Conservation (phyloP, 2,888 invertebrate species). For the Apoda limacodes region DNA sequence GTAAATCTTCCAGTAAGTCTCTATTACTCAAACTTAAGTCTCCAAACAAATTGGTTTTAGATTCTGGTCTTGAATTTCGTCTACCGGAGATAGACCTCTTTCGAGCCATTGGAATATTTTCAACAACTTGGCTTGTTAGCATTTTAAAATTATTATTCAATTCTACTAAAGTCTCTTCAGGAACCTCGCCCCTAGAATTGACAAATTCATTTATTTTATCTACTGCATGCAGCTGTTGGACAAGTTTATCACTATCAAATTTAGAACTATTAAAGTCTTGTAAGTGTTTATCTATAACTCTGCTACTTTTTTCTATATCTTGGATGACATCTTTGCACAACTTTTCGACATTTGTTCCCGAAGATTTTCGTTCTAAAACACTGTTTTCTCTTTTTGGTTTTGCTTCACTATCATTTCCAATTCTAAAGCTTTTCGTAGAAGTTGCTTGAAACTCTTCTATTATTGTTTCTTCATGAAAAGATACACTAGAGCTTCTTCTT, state of each 20-base stretch:
- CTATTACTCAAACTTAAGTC: slow-evolving; percentile 52
- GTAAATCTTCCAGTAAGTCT: slow-evolving; percentile 49
- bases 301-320: slow-evolving; percentile 53
- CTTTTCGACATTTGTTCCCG: slow-evolving; percentile 45
- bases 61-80: slow-evolving; percentile 29
- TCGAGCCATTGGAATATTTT: slow-evolving; percentile 27
- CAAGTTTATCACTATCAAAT: slow-evolving; percentile 57
- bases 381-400: slow-evolving; percentile 33
- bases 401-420: slow-evolving; percentile 25
- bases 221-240: slow-evolving; percentile 59
- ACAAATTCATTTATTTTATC: slow-evolving; percentile 63
- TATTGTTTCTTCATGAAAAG: slow-evolving; percentile 36
- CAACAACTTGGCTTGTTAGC: slow-evolving; percentile 46
- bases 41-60: slow-evolving; percentile 36
- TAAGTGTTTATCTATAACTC: slow-evolving; percentile 63
- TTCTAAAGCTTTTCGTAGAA: slow-evolving; percentile 7
- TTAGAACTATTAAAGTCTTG: slow-evolving; percentile 52
- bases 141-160: slow-evolving; percentile 57
- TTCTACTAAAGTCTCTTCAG: slow-evolving; percentile 39
- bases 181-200: slow-evolving; percentile 37
- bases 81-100: slow-evolving; percentile 46
- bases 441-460: slow-evolving; percentile 23
- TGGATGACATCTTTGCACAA: slow-evolving; percentile 58
- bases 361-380: slow-evolving; percentile 30
- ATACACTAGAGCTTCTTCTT: slow-evolving; percentile 41